Evolutionary conservation across 2,888 invertebrate species (phyloP), one percentile per base, ranked within the genome.

Genomic region (Napeogenes sylphis): DNA sequence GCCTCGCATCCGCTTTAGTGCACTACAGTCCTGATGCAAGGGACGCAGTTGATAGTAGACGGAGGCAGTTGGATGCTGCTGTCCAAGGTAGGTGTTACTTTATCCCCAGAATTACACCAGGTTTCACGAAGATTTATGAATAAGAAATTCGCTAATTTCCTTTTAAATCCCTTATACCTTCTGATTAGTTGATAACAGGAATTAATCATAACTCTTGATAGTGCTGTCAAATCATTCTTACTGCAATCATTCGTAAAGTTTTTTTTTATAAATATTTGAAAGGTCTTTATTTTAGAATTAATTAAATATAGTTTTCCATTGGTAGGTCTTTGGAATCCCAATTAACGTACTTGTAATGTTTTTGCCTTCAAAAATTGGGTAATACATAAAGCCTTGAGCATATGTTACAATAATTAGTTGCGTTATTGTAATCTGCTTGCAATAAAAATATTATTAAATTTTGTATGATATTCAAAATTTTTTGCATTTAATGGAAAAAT

Each of bases 1-100:
- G 93, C 63, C 84, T 94, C 42, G 91, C 93, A 0, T 91, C 91
- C 62, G 91, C 93, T 0, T 77, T 94, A 66, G 90, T 91, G 5
- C 92, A 92, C 66, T 94, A 93, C 78, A 92, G 93, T 60, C 94
- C 94, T 0, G 92, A 92, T 58, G 82, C 94, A n/a, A 92, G 94
- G 63, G 93, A 94, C 61, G 91, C 92, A 0, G 85, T 98, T 14
- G 92, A 94, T 42, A 91, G 93, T 14, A 92, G 94, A 59, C 92
- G 95, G 67, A 91, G 94, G 71, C 93, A 95, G 64, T 86, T 97
- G 47, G 96, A 97, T 80, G 94, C 95, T 71, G 97, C 97, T 21
- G 94, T 98, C 3, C 96, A 97, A 84, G 97, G 96, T 89, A 55
- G 45, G 45, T 45, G 13, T 55, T 10, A 51, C n/a, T 5, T 5